These are phyloP conservation scores for Enteromius anoplus DNA, from an alignment of 2,797 vertebrate genomes.

Conservation along the genomic window DNA sequence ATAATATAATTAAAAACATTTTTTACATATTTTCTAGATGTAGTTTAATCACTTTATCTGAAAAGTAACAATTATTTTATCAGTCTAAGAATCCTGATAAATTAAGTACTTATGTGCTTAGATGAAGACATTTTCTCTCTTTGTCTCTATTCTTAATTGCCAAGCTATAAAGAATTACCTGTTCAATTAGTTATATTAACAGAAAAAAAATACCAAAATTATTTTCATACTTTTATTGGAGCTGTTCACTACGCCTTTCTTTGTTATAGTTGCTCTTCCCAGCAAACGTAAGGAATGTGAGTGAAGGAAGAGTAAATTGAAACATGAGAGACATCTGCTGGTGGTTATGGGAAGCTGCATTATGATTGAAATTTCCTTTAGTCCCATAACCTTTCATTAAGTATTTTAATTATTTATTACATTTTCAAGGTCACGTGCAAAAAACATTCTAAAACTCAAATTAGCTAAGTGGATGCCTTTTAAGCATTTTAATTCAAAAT, in stretches of 20 bases:
- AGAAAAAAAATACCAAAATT: neutral
- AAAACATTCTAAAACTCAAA: neutral
- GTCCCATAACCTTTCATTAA: conserved; percentile 18
- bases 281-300: neutral
- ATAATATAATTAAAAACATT: neutral
- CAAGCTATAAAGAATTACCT: neutral
- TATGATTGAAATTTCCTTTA: neutral
- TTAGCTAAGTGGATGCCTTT: neutral
- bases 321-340: conserved; percentile 54
- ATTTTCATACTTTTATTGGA: neutral
- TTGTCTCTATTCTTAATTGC: neutral
- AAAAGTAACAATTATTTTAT: neutral
- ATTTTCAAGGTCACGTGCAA: neutral
- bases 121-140: neutral
- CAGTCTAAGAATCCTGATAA: neutral
- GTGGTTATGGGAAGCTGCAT: neutral
- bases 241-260: neutral
- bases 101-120: neutral
- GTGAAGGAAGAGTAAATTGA: neutral
- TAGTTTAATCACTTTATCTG: neutral
- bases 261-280: neutral
- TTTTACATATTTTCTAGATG: neutral
- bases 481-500: neutral
- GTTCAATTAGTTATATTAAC: neutral
- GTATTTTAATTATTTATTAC: neutral